Evolutionary conservation across 1,140 invertebrate genomes (phyloP).

Genomic region (Brachionus calyciflorus): DNA sequence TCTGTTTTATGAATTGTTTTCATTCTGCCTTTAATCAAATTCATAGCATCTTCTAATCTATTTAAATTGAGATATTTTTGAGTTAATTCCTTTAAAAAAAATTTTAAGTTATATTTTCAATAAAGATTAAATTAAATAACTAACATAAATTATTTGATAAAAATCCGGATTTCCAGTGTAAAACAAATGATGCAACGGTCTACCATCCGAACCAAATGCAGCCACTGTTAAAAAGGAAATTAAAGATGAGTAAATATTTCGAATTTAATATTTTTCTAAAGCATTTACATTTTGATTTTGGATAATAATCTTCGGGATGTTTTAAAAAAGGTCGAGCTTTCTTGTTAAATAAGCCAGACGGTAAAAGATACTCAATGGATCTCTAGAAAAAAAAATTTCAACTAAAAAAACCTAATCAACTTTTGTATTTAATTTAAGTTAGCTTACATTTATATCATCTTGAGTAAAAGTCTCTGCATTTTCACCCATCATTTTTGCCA

Average conservation of each 20-base stretch:
- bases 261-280: too few relatives aligned
- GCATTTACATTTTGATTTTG: constrained; percentile 64
- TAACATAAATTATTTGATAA: constrained; percentile 60
- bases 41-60: constrained; percentile 43
- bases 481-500: constrained; percentile 97
- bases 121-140: neutral
- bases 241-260: neutral
- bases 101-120: neutral
- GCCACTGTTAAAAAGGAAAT: constrained; percentile 65
- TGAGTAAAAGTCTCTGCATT: constrained; percentile 82
- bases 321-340: constrained; percentile 79
- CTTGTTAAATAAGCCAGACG: constrained; percentile 79
- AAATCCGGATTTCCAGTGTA: constrained; percentile 82
- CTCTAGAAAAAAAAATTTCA: constrained; percentile 67
- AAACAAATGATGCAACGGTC: constrained; percentile 82
- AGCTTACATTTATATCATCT: constrained; percentile 76
- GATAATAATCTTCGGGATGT: constrained; percentile 78
- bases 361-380: constrained; percentile 85
- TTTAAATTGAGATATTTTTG: constrained; percentile 45
- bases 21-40: constrained; percentile 10
- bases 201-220: constrained; percentile 80
- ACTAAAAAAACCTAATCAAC: neutral
- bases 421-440: constrained; percentile 10
- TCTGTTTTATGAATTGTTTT: neutral
- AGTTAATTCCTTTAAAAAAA: constrained; percentile 25